Base-by-base conservation (phyloP, 2,113 vertebrate genomes). In the Myrmophylax atrothorax region DNA sequence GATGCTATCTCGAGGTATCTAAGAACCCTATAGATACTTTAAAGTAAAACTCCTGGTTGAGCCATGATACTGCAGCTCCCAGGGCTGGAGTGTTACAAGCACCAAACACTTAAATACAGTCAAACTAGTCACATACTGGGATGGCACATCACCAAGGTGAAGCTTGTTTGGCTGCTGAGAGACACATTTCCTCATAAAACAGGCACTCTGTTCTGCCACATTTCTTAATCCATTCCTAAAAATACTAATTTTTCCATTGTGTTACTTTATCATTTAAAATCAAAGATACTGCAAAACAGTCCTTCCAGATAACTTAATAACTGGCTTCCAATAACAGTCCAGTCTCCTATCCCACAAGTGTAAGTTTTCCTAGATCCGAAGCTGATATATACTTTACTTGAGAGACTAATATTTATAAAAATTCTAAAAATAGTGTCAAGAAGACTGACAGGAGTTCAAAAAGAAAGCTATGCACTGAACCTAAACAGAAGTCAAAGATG, bases 61-160 rank as follows among this genome's bases (percentile, higher is more conserved):
- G 19, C 49, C 25, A 14, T 26, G 25, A 50, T 13, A 24, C 49
- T 50, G 49, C 49, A 14, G 24, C 24, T 50, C 24, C 49, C 49
- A 50, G 49, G 49, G 14, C 49, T 26, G 49, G 6, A 50, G 25
- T 26, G 25, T 50, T 50, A 50, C 14, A 50, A 50, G 49, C 10
- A 49, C 3, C 7, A 70, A 78, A 12, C 5, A 75, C 3, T 44
- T 82, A 22, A 79, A 47, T 13, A 18, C 4, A 46, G 11, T 14
- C 10, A 69, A 84, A 85, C 3, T 7, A 25, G 23, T 38, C 8
- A 18, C 1, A 1, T 46, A 9, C 19, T 42, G 5, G 0, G 0
- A 19, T 63, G 15, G 4, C 33, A 44, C 4, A 22, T 56, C 28
- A 46, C 9, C 7, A 42, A 29, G 12, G 3, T 29, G 11, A 72